Evolutionary conservation across 2,113 vertebrate species (phyloP).

Genomic region (Spermophilus dauricus): DNA sequence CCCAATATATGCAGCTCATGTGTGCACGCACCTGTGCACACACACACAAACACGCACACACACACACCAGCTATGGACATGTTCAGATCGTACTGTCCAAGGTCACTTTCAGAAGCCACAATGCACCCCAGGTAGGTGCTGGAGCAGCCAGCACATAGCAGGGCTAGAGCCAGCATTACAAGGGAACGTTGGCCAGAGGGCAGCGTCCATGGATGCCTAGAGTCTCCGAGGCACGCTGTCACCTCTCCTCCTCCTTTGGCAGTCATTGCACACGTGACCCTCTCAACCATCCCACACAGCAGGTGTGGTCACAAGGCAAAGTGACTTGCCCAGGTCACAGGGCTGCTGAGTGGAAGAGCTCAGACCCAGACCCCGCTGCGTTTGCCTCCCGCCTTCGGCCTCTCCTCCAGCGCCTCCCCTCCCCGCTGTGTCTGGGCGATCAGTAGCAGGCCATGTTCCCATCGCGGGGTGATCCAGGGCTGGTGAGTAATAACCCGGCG

Average conservation of each 20-base stretch:
- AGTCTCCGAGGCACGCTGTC: background rate
- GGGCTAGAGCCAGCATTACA: background rate
- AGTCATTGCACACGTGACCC: background rate
- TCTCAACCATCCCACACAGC: background rate
- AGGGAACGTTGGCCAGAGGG: background rate
- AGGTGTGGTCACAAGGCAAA: background rate
- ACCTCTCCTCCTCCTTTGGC: background rate
- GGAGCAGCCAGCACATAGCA: background rate
- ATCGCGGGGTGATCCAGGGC: conserved; percentile 67
- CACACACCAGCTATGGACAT: background rate
- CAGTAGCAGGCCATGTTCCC: conserved; percentile 27
- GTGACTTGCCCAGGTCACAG: conserved; percentile 55
- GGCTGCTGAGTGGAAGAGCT: background rate
- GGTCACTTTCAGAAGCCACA: background rate
- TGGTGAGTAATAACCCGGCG: conserved; percentile 72
- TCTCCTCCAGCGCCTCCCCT: background rate
- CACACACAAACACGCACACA: background rate
- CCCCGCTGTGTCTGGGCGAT: background rate
- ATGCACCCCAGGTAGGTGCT: background rate
- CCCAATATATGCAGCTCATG: background rate
- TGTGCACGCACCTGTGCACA: no score
- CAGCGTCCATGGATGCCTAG: background rate
- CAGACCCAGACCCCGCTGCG: background rate
- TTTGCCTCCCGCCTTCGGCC: background rate
- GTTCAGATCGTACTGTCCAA: background rate